Evolutionary conservation across 2,888 invertebrate species (phyloP).

Genomic region (Byasa hedistus): DNA sequence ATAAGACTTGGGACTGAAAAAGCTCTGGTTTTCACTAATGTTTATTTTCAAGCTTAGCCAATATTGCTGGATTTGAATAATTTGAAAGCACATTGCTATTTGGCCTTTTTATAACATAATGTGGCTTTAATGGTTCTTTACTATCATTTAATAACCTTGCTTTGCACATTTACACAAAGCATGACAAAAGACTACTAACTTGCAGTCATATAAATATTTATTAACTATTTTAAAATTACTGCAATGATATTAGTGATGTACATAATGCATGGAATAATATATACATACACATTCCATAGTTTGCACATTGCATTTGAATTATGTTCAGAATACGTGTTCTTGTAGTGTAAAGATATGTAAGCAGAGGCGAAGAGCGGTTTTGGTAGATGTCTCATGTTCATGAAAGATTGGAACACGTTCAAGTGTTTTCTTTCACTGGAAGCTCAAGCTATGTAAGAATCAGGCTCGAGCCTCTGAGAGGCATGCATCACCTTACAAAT

Average conservation of each 20-base stretch:
- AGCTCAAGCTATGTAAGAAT: too few species aligned
- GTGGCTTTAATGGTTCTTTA: slow-evolving; percentile 6
- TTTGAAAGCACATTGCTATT: slow-evolving; percentile 32
- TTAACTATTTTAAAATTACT: background rate
- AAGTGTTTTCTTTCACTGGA: too few species aligned
- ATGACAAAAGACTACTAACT: background rate
- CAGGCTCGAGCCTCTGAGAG: too few species aligned
- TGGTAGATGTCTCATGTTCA: too few species aligned
- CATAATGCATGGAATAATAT: background rate
- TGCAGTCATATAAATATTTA: background rate
- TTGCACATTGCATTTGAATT: background rate
- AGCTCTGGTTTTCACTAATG: slow-evolving; percentile 57
- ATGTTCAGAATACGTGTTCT: background rate
- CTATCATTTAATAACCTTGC: slow-evolving; percentile 4
- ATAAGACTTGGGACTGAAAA: slow-evolving; percentile 60
- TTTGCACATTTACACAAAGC: slow-evolving; percentile 16
- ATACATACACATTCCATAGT: background rate
- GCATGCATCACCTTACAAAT: too few species aligned
- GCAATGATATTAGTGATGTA: background rate
- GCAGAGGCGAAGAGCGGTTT: too few species aligned
- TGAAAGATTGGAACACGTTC: too few species aligned
- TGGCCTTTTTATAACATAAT: slow-evolving; percentile 5
- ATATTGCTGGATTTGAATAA: slow-evolving; percentile 41
- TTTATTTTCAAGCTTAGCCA: slow-evolving; percentile 45
- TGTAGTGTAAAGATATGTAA: background rate